phyloP scores from a whole-genome alignment of 2,113 vertebrate species.

The Pituophis catenifer region DNA sequence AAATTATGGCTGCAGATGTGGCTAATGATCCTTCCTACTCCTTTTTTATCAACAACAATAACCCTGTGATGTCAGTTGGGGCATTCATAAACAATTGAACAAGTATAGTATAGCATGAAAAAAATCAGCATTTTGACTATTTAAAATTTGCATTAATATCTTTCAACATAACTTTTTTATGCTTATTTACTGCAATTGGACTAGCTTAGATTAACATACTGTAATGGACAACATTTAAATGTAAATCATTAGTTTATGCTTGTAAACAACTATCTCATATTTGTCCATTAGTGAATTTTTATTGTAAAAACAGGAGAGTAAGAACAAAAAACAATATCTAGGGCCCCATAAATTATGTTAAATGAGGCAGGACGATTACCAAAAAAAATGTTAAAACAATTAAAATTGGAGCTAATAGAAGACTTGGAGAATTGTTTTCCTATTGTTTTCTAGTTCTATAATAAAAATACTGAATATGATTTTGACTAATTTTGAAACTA shows the following conservation, averaged over 20 bases:
- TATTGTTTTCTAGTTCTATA: background rate
- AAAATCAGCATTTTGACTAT: background rate
- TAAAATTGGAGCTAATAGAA: background rate
- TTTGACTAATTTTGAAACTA: background rate
- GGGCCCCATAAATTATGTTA: background rate
- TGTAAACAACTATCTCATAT: background rate
- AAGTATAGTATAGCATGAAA: background rate
- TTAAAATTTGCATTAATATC: background rate
- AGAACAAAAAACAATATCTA: background rate
- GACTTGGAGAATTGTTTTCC: background rate
- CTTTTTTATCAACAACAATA: background rate
- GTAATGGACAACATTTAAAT: background rate
- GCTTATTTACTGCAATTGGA: background rate
- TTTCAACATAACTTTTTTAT: background rate
- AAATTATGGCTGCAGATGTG: background rate
- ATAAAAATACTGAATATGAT: background rate
- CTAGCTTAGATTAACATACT: background rate
- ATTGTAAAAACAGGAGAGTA: background rate
- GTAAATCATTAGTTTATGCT: background rate
- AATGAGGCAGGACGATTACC: background rate
- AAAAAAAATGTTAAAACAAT: background rate
- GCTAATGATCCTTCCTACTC: background rate
- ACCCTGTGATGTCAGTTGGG: background rate
- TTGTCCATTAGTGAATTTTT: background rate
- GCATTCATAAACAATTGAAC: background rate